Percentiles rank a stretch among this genome's conserved stretches.
Evolutionary conservation across 1,140 invertebrate species (phyloP).

Genomic region (Drosophila bocqueti): DNA sequence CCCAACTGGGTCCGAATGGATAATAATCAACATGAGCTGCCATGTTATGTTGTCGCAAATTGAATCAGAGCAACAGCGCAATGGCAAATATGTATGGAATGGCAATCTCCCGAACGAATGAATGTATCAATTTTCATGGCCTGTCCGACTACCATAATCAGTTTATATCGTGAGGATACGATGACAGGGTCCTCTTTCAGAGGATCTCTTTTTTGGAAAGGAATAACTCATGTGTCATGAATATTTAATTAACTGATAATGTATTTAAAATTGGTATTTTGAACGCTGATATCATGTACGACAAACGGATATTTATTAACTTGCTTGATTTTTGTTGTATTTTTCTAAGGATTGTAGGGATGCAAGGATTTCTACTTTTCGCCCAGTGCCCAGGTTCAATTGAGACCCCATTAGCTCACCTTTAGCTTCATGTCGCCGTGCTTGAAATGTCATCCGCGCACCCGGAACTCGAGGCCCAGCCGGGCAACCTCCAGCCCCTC

Average conservation of each 20-base stretch:
- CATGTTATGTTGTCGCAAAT: slow-evolving; percentile 79
- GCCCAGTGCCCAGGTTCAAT: not conserved
- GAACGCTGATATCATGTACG: not conserved
- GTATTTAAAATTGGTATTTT: not conserved
- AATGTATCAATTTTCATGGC: slow-evolving; percentile 72
- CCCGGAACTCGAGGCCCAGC: slow-evolving; percentile 91
- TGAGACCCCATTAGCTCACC: slow-evolving; percentile 78
- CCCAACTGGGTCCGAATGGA: slow-evolving; percentile 53
- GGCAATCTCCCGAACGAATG: slow-evolving; percentile 49
- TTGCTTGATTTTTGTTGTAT: not conserved
- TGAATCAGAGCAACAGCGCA: slow-evolving; percentile 65
- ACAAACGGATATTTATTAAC: not conserved
- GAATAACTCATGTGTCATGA: not conserved
- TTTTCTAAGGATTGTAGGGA: too few relatives aligned
- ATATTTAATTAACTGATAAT: not conserved
- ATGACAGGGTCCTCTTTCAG: not conserved
- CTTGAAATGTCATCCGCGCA: slow-evolving; percentile 91
- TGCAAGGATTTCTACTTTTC: not conserved
- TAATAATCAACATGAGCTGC: slow-evolving; percentile 80
- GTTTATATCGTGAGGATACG: slow-evolving; percentile 41
- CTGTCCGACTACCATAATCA: slow-evolving; percentile 51
- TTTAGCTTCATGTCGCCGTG: slow-evolving; percentile 94
- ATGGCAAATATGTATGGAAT: slow-evolving; percentile 36
- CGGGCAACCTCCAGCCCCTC: slow-evolving; percentile 89
- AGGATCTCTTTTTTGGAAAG: not conserved